Evolutionary conservation across 2,888 invertebrate species (phyloP).

Genomic region (Pseudanteris insignis): DNA sequence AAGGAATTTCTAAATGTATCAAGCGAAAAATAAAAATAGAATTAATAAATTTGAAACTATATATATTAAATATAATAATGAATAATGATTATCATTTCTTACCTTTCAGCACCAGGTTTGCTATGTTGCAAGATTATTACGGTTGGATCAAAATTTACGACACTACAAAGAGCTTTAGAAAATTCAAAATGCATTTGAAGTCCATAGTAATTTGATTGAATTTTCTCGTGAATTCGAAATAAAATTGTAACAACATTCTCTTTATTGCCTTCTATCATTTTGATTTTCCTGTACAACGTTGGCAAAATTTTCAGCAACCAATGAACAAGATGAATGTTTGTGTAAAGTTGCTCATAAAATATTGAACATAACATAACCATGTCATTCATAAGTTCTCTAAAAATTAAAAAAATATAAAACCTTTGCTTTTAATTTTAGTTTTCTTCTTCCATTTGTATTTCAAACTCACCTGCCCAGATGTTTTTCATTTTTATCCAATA

Average conservation of each 20-base stretch:
- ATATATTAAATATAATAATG: constrained; percentile 1
- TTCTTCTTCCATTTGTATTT: no score
- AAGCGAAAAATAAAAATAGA: neutral
- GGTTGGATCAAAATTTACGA: constrained; percentile 17
- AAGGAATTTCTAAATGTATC: constrained; percentile 22
- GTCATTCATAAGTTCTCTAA: constrained; percentile 38
- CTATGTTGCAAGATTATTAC: constrained; percentile 4
- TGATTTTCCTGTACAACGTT: constrained; percentile 42
- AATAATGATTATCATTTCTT: no score
- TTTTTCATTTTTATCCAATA: constrained; percentile 1
- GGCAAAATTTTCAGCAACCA: constrained; percentile 60
- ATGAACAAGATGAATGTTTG: constrained; percentile 56
- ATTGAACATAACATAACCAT: constrained; percentile 52
- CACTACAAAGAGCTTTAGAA: constrained; percentile 23
- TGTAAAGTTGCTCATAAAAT: constrained; percentile 55
- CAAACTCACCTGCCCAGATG: constrained; percentile 21
- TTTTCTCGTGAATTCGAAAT: constrained; percentile 12
- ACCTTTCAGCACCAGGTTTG: constrained; percentile 10
- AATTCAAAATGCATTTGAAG: constrained; percentile 26
- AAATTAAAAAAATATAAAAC: neutral
- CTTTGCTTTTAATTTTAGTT: no score
- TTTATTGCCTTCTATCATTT: constrained; percentile 3
- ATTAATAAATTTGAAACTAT: neutral
- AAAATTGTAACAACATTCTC: constrained; percentile 12
- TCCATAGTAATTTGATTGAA: constrained; percentile 23